These are phyloP conservation scores for Passer montanus DNA, from an alignment of 2,113 vertebrate species.

Conservation along the genomic window DNA sequence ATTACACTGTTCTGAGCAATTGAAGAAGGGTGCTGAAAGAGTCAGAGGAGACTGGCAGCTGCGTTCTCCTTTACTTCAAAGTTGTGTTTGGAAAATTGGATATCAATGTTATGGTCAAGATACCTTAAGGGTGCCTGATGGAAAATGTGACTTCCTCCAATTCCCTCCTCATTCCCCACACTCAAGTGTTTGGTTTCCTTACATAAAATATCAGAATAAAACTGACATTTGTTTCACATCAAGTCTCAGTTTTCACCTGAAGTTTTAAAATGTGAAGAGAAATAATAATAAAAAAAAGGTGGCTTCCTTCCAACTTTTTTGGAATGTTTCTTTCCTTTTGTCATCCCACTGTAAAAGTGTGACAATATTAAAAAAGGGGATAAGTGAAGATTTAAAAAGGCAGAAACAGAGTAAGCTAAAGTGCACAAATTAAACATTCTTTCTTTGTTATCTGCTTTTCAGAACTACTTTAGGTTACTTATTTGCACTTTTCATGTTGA, in stretches of 20 bases:
- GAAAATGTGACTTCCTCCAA: constrained; percentile 15
- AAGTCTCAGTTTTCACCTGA: not conserved
- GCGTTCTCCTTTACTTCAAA: not conserved
- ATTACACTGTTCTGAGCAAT: not conserved
- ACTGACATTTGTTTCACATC: constrained; percentile 27
- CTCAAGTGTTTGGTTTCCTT: not conserved
- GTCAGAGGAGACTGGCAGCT: not conserved
- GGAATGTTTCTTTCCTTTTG: not conserved
- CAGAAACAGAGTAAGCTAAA: not conserved
- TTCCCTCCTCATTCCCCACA: not conserved
- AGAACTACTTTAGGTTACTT: not conserved
- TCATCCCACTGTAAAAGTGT: not conserved
- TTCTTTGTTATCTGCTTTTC: not conserved
- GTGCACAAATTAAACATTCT: not conserved
- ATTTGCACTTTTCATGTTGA: not conserved
- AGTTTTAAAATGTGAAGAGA: not conserved
- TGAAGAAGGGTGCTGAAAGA: not conserved
- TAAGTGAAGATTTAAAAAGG: not conserved
- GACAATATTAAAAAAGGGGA: not conserved
- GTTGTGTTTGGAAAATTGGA: not conserved
- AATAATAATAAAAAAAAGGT: not conserved
- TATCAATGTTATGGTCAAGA: rapidly evolving
- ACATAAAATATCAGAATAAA: not conserved
- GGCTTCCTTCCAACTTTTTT: not conserved
- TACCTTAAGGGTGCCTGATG: not conserved